Conservation (phyloP, 2,888 invertebrate species). For the Drosophila formosana region DNA sequence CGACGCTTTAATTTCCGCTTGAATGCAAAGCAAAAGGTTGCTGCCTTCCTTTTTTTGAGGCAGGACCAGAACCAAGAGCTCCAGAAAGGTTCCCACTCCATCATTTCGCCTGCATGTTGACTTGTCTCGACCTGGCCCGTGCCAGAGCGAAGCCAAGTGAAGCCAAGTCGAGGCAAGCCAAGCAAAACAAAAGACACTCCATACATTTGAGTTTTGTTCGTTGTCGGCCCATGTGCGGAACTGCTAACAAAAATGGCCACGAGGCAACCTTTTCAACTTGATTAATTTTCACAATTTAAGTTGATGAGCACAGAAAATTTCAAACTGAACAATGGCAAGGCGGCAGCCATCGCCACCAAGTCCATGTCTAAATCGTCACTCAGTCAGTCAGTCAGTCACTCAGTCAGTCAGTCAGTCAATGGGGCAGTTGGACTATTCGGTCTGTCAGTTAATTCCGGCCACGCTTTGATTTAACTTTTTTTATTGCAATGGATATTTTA, state of each 20-base stretch:
- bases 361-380: conserved; percentile 30
- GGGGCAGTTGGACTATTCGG: conserved; percentile 8
- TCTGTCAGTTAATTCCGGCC: conserved; percentile 24
- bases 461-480: conserved; percentile 54
- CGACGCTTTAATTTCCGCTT: conserved; percentile 78
- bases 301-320: conserved; percentile 68
- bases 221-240: conserved; percentile 41
- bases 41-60: conserved; percentile 27
- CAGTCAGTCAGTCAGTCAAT: conserved; percentile 8
- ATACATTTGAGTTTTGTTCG: conserved; percentile 19
- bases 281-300: conserved; percentile 81
- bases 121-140: conserved; percentile 58
- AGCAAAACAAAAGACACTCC: conserved; percentile 57
- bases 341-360: conserved; percentile 15
- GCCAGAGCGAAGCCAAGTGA: not conserved
- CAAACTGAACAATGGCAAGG: conserved; percentile 50
- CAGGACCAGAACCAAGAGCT: conserved; percentile 5
- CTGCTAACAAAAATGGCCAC: conserved; percentile 28
- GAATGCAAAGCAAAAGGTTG: conserved; percentile 77
- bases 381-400: conserved; percentile 23
- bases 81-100: conserved; percentile 44
- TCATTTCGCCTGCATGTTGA: conserved; percentile 65
- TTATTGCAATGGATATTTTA: conserved; percentile 42
- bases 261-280: conserved; percentile 75
- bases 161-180: conserved; percentile 31